phyloP scores from a whole-genome alignment of 2,888 invertebrate species.

The Volucella bombylans region DNA sequence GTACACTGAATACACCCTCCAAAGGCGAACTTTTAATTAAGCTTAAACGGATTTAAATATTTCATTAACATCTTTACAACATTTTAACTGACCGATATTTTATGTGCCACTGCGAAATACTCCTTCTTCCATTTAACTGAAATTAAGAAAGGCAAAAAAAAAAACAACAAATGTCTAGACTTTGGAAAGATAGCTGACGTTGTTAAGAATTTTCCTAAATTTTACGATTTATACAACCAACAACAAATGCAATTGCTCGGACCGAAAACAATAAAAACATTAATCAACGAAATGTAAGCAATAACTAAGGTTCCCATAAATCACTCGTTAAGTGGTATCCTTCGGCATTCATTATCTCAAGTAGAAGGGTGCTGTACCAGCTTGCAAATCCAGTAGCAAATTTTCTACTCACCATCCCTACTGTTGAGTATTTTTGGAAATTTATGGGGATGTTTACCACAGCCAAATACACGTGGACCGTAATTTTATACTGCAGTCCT shows the following conservation, averaged over 20 bases:
- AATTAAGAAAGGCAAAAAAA: slow-evolving; percentile 3
- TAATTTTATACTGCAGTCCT: slow-evolving; percentile 50
- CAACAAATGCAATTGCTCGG: slow-evolving; percentile 47
- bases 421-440: slow-evolving; percentile 33
- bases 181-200: slow-evolving; percentile 43
- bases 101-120: too few species aligned
- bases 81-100: too few species aligned
- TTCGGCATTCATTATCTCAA: slow-evolving; percentile 64
- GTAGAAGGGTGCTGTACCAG: slow-evolving; percentile 52
- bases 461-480: slow-evolving; percentile 43
- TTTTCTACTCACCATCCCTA: neutral
- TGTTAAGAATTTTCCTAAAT: slow-evolving; percentile 38
- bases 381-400: slow-evolving; percentile 51
- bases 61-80: too few species aligned
- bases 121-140: neutral
- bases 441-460: slow-evolving; percentile 63
- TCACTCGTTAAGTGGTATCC: slow-evolving; percentile 68
- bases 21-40: too few species aligned
- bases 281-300: slow-evolving; percentile 72
- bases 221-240: slow-evolving; percentile 49
- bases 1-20: too few species aligned
- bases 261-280: slow-evolving; percentile 69
- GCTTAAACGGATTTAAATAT: too few species aligned
- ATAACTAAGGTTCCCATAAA: slow-evolving; percentile 69
- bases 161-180: slow-evolving; percentile 38